A percentile compares a stretch with the other conserved stretches of the same genome.
Conservation (phyloP, 2,113 vertebrate species). For the Ptilonorhynchus violaceus region DNA sequence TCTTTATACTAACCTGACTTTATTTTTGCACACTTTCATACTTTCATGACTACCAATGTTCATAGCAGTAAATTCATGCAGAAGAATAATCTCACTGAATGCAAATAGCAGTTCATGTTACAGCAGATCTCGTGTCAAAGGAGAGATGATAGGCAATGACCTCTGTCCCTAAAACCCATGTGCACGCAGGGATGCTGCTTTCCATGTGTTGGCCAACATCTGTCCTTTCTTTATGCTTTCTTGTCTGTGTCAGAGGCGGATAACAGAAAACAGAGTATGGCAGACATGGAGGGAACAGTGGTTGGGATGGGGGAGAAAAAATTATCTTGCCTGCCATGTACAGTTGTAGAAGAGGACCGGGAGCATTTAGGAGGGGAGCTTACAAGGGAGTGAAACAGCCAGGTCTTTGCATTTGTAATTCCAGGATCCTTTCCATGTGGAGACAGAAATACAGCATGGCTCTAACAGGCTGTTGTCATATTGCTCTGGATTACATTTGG, state of each 20-base stretch:
- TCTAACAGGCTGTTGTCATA: neutral
- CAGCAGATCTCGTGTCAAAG: neutral
- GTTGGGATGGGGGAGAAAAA: neutral
- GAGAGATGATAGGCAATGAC: accelerated
- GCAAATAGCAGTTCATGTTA: neutral
- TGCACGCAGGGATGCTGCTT: accelerated
- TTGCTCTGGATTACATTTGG: neutral
- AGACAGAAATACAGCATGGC: neutral
- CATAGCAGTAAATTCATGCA: neutral
- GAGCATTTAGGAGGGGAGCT: neutral
- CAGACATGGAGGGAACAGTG: neutral
- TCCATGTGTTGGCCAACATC: no score
- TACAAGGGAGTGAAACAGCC: neutral
- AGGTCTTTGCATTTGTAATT: neutral
- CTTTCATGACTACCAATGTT: neutral
- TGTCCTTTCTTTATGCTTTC: neutral
- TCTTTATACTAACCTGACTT: neutral
- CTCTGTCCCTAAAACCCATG: neutral
- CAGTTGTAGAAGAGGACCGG: neutral
- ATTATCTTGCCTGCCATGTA: neutral
- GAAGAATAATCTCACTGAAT: neutral
- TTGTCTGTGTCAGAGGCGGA: neutral
- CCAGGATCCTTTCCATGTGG: neutral
- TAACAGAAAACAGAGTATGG: neutral
- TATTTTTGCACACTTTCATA: neutral